These are phyloP conservation scores for Macropis europaea DNA, from an alignment of 2,888 invertebrate species.

Conservation along the genomic window DNA sequence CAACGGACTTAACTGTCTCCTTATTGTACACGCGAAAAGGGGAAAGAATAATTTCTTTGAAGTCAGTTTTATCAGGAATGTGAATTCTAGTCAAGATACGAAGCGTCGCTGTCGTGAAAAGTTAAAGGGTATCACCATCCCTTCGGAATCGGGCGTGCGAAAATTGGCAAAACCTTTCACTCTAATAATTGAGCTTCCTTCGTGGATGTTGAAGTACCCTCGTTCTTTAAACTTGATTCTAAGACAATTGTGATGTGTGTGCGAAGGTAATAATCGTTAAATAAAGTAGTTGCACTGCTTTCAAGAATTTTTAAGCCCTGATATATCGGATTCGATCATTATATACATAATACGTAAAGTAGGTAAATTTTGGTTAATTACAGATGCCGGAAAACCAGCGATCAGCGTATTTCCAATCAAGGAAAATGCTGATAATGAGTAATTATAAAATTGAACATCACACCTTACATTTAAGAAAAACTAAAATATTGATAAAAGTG, in stretches of 20 bases:
- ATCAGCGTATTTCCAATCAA: constrained; percentile 63
- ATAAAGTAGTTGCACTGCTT: constrained; percentile 32
- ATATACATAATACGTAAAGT: background rate
- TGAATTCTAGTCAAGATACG: constrained; percentile 4
- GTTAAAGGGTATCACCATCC: constrained; percentile 17
- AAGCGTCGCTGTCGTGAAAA: constrained; percentile 22
- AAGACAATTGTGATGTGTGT: constrained; percentile 19
- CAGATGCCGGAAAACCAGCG: constrained; percentile 72
- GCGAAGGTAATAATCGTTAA: constrained; percentile 43
- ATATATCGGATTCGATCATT: background rate
- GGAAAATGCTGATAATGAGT: constrained; percentile 62
- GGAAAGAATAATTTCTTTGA: background rate
- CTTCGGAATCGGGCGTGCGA: constrained; percentile 14
- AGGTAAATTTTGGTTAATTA: constrained; percentile 42
- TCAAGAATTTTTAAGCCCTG: constrained; percentile 22
- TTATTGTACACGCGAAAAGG: background rate
- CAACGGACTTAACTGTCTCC: background rate
- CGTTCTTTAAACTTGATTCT: constrained; percentile 22
- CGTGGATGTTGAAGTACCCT: constrained; percentile 20
- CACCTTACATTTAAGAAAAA: constrained; percentile 54
- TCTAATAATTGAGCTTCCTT: constrained; percentile 30
- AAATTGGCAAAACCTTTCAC: constrained; percentile 28
- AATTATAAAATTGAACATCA: constrained; percentile 55
- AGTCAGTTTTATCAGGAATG: constrained; percentile 8
- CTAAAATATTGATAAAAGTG: constrained; percentile 24